Conservation (phyloP, 2,888 invertebrate genomes). For the Nudaria mundana region DNA sequence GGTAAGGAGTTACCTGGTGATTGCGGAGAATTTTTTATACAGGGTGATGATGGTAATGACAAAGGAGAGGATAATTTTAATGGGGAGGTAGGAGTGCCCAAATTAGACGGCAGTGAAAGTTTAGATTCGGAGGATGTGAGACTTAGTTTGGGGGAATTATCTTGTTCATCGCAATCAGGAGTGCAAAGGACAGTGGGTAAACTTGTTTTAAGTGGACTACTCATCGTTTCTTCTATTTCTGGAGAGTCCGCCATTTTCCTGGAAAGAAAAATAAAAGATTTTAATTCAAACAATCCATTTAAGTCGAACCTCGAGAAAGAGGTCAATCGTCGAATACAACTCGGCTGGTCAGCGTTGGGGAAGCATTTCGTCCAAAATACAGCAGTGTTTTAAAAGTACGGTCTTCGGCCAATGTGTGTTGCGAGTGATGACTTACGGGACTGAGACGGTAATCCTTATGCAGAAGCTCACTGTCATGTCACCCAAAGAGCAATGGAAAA, state of each 20-base stretch:
- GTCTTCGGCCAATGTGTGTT: too few species aligned
- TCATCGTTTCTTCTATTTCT: slow-evolving; percentile 40
- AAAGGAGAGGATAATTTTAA: slow-evolving; percentile 59
- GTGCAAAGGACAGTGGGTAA: slow-evolving; percentile 68
- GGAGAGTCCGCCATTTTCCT: slow-evolving; percentile 62
- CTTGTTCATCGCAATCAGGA: slow-evolving; percentile 42
- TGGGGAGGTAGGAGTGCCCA: slow-evolving; percentile 68
- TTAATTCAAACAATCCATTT: too few species aligned
- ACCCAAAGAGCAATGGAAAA: too few species aligned
- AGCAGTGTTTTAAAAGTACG: too few species aligned
- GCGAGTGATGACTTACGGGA: too few species aligned
- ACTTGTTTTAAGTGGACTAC: slow-evolving; percentile 53
- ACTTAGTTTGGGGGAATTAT: slow-evolving; percentile 39
- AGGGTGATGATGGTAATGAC: slow-evolving; percentile 65
- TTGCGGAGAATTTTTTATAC: slow-evolving; percentile 48
- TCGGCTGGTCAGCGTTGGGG: too few species aligned
- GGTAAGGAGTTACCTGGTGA: slow-evolving; percentile 48
- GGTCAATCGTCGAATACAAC: too few species aligned
- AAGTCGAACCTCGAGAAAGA: too few species aligned
- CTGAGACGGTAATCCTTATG: too few species aligned
- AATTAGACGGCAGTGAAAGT: slow-evolving; percentile 61
- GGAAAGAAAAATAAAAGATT: slow-evolving; percentile 36
- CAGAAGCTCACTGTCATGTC: too few species aligned
- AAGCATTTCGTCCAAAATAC: too few species aligned
- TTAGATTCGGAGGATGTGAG: slow-evolving; percentile 65